Evolutionary conservation across 92 coral and sea anemone genomes (phyloP).

Genomic region (Diadumene lineata): DNA sequence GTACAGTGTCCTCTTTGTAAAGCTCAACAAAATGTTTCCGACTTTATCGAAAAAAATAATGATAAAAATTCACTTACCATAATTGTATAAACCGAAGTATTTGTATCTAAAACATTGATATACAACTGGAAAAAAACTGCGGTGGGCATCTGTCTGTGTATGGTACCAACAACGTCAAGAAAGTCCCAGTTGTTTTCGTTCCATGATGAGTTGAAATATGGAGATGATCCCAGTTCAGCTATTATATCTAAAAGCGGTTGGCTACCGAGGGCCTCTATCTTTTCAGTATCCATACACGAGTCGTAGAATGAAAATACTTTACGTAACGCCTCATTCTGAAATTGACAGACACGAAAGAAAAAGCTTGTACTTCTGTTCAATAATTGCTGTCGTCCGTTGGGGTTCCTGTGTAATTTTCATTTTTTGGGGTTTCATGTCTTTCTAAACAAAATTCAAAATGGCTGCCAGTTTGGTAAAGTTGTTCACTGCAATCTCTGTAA

Average conservation of each 20-base stretch:
- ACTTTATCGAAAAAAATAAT: too few relatives aligned
- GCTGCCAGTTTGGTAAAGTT: too few relatives aligned
- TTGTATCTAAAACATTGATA: not conserved
- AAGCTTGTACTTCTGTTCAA: not conserved
- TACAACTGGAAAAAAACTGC: slow-evolving; percentile 25
- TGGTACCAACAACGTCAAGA: slow-evolving; percentile 17
- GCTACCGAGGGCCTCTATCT: slow-evolving; percentile 21
- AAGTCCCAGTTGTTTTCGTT: slow-evolving; percentile 44
- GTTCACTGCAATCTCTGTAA: too few relatives aligned
- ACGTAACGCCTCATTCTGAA: slow-evolving; percentile 41
- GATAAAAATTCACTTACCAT: slow-evolving; percentile 7
- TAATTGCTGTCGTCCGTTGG: too few relatives aligned
- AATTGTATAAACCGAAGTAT: slow-evolving; percentile 12
- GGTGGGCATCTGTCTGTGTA: slow-evolving; percentile 18
- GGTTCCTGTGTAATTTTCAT: too few relatives aligned
- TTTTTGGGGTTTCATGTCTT: too few relatives aligned
- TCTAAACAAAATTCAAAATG: too few relatives aligned
- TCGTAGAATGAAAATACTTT: slow-evolving; percentile 44
- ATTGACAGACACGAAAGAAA: not conserved
- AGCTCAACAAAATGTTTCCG: too few relatives aligned
- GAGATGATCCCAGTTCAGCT: slow-evolving; percentile 38
- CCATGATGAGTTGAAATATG: slow-evolving; percentile 36
- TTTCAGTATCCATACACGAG: slow-evolving; percentile 35
- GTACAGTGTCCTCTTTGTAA: too few relatives aligned
- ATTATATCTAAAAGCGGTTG: slow-evolving; percentile 33